These are phyloP conservation scores for Phoronis australis DNA, from an alignment of 2,888 invertebrate genomes.

Conservation along the genomic window DNA sequence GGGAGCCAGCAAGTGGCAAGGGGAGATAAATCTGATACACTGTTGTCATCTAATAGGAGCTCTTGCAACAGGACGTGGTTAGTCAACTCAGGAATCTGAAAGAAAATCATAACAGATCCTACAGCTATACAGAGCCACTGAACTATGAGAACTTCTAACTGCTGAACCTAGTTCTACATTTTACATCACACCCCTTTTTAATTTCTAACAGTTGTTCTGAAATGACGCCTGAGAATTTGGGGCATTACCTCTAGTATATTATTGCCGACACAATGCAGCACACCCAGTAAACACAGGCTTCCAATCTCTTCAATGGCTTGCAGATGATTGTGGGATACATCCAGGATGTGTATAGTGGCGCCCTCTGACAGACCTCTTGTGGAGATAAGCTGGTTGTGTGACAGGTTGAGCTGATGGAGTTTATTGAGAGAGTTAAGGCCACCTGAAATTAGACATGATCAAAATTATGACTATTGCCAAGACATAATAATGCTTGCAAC, in stretches of 20 bases:
- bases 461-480: too few relatives aligned
- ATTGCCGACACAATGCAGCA: conserved; percentile 33
- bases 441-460: conserved; percentile 25
- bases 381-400: conserved; percentile 43
- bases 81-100: conserved; percentile 34
- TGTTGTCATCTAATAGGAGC: conserved; percentile 39
- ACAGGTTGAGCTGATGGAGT: conserved; percentile 34
- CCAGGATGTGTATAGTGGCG: conserved; percentile 37
- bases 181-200: too few relatives aligned
- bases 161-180: too few relatives aligned
- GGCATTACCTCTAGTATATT: conserved; percentile 42
- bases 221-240: too few relatives aligned
- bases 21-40: conserved; percentile 27
- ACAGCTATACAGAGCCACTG: too few relatives aligned
- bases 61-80: conserved; percentile 42
- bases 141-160: background rate
- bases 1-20: conserved; percentile 36
- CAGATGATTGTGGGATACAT: conserved; percentile 44
- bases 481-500: too few relatives aligned
- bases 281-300: conserved; percentile 34
- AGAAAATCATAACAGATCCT: conserved; percentile 4
- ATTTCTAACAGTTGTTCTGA: too few relatives aligned
- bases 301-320: conserved; percentile 28
- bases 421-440: conserved; percentile 28
- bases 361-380: conserved; percentile 29